Evolutionary conservation across 2,113 vertebrate species (phyloP), one percentile per base, ranked within the genome.

Genomic region (Forbesichthys papilliferus): DNA sequence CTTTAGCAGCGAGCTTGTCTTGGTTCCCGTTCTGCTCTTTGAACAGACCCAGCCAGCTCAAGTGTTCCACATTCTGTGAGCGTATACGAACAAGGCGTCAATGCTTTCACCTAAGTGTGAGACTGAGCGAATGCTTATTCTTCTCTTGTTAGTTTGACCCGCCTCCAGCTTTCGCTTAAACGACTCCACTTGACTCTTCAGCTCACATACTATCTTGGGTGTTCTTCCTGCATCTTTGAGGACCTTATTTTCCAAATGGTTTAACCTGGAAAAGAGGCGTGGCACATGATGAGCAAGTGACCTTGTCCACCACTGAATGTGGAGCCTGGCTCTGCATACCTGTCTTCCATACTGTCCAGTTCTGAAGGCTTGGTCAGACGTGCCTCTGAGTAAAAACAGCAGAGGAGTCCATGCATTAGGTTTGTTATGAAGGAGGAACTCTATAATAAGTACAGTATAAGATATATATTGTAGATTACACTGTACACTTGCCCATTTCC

Each of bases 21-120:
- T 64, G 74, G 3, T 75, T 66, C 13, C 82, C 58, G 0, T 70
- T 14, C 34, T 88, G 65, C 1, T 86, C 82, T 34, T 79, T 87
- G 61, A 90, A 90, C 3, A 91, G 69, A 12, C 90, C 88, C 68
- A 91, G 80, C 89, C 89, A 91, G 79, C 89, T 90, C 68, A 90
- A 84, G 66, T 90, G 88, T 61, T 84, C 72, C 47, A 86, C 78
- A 6, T 71, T 89, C 90, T 91, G 4, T 10, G 55, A 16, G 55
- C 1, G 55, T n/a, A 6, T 11, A n/a, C 9, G 11, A 60, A 42
- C 1, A 60, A 16, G 27, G 7, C 1, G 18, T 33, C 10, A 27
- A 27, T 33, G 42, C 46, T 7, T 11, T 20, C 27, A 33, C 3
- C 27, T 34, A 14, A 13, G 57, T 13, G 58, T 13, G 33, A 36